Conservation (phyloP, 2,888 invertebrate genomes). For the Ornithoptera priamus region DNA sequence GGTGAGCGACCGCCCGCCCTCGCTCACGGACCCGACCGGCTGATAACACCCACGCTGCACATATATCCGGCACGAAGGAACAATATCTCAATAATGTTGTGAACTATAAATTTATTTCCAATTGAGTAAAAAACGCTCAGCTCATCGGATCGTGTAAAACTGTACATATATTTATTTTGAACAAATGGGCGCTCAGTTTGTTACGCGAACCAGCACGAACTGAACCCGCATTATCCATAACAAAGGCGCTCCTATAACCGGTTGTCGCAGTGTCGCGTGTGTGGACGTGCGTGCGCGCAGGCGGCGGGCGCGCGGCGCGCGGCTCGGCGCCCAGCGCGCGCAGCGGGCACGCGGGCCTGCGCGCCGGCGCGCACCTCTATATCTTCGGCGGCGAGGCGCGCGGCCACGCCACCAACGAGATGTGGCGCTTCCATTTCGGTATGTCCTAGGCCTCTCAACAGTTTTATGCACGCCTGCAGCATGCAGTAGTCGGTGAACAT, state of each 20-base stretch:
- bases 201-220: no score
- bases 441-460: not conserved
- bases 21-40: not conserved
- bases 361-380: conserved; percentile 87
- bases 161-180: no score
- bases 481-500: no score
- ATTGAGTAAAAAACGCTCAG: no score
- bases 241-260: not conserved
- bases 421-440: conserved; percentile 93
- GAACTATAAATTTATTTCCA: no score
- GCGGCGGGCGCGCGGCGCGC: conserved; percentile 53
- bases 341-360: conserved; percentile 88
- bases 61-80: no score
- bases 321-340: conserved; percentile 84
- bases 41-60: not conserved
- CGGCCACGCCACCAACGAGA: conserved; percentile 86
- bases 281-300: conserved; percentile 82
- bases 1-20: conserved; percentile 57
- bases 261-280: conserved; percentile 74
- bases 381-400: conserved; percentile 89
- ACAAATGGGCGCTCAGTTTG: no score
- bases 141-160: no score
- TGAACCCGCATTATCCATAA: no score
- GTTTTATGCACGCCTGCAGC: no score
- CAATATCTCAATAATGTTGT: no score